phyloP scores from a whole-genome alignment of 2,113 vertebrate species.

The Morone chrysops region DNA sequence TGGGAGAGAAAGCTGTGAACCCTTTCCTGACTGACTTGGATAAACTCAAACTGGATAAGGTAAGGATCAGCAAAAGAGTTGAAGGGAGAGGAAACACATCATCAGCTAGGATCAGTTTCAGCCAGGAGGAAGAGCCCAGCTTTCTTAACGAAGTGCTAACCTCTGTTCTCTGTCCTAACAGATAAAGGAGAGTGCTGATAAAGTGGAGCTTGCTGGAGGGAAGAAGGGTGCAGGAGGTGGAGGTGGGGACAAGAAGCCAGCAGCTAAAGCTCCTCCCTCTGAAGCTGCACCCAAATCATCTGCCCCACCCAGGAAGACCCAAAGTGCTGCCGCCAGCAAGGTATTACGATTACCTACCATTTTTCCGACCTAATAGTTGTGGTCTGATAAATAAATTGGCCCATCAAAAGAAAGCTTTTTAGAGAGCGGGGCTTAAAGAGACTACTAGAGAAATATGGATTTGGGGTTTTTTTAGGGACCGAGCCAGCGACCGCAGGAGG shows the following conservation, averaged over 20 bases:
- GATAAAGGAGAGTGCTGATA: conserved; percentile 98
- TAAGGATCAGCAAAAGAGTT: conserved; percentile 53
- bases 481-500: too few relatives aligned
- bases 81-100: neutral
- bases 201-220: conserved; percentile 90
- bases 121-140: neutral
- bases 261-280: conserved; percentile 84
- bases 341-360: conserved; percentile 45
- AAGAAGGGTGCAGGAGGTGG: conserved; percentile 83
- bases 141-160: neutral
- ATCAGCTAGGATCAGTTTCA: neutral
- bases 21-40: conserved; percentile 94
- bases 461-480: too few relatives aligned
- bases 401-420: too few relatives aligned
- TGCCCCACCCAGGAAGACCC: conserved; percentile 87
- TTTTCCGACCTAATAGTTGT: too few relatives aligned
- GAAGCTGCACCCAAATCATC: conserved; percentile 85
- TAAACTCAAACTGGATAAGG: conserved; percentile 97
- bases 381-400: too few relatives aligned
- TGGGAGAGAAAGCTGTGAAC: conserved; percentile 97
- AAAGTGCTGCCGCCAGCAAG: conserved; percentile 81
- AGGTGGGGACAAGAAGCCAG: conserved; percentile 86
- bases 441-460: too few relatives aligned
- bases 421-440: too few relatives aligned
- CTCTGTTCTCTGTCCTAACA: conserved; percentile 52